Evolutionary conservation across 1,140 invertebrate genomes (phyloP).

Genomic region (Magallana angulata): DNA sequence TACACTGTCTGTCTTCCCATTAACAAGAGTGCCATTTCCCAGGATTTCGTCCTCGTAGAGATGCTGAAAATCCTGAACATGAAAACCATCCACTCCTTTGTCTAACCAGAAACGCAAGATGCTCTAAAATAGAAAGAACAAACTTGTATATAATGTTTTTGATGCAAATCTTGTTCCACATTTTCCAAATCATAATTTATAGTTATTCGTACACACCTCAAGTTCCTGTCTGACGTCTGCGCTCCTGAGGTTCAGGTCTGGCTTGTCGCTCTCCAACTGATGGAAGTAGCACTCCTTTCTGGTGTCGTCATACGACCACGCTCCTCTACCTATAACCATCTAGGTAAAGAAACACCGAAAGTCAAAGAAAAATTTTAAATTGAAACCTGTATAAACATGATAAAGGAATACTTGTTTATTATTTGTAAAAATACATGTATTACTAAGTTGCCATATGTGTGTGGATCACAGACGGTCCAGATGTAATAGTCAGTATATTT

Average conservation of each 20-base stretch:
- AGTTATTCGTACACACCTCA: constrained; percentile 83
- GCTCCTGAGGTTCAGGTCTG: constrained; percentile 88
- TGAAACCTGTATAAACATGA: too few relatives aligned
- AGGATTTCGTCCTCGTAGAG: constrained; percentile 59
- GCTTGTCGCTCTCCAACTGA: constrained; percentile 86
- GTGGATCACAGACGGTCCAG: constrained; percentile 84
- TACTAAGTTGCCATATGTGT: constrained; percentile 82
- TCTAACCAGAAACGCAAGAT: constrained; percentile 88
- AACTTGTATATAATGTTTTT: constrained; percentile 13
- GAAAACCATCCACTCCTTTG: constrained; percentile 88
- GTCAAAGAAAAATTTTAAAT: too few relatives aligned
- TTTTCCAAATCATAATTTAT: too few relatives aligned
- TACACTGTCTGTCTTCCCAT: neutral
- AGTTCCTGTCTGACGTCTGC: constrained; percentile 84
- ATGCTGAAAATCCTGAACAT: constrained; percentile 80
- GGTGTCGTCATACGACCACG: constrained; percentile 86
- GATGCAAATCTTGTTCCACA: too few relatives aligned
- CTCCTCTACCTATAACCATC: constrained; percentile 83
- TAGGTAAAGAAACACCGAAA: neutral
- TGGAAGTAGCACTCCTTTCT: constrained; percentile 88
- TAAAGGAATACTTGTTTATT: too few relatives aligned
- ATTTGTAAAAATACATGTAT: neutral
- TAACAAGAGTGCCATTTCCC: constrained; percentile 35
- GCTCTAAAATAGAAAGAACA: constrained; percentile 79
- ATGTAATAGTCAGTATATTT: constrained; percentile 86